Conservation (phyloP, 2,888 invertebrate genomes). For the Cecidostiba fungosa region DNA sequence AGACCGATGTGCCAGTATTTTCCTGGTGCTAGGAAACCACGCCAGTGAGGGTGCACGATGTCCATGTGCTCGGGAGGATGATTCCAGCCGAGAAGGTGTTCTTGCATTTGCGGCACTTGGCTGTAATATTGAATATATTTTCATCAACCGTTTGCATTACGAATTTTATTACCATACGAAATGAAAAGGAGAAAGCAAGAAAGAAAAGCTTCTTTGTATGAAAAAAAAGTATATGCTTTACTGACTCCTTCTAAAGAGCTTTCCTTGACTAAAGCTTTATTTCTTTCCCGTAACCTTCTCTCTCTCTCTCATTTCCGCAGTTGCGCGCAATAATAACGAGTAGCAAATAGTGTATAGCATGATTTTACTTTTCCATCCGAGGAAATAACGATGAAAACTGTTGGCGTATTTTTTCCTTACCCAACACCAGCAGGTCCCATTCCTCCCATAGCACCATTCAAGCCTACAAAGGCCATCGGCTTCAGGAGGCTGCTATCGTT, state of each 20-base stretch:
- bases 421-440: conserved; percentile 40
- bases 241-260: neutral
- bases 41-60: conserved; percentile 87
- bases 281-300: neutral
- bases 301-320: too few relatives aligned
- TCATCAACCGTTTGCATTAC: conserved; percentile 18
- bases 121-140: conserved; percentile 63
- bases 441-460: conserved; percentile 39
- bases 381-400: neutral
- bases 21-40: conserved; percentile 85
- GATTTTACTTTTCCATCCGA: neutral
- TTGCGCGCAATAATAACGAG: neutral
- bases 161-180: too few relatives aligned
- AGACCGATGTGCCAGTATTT: conserved; percentile 86
- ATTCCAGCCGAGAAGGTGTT: conserved; percentile 85
- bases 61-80: conserved; percentile 84
- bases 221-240: too few relatives aligned
- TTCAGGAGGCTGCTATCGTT: conserved; percentile 74
- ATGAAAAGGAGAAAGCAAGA: too few relatives aligned
- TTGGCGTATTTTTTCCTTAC: conserved; percentile 30
- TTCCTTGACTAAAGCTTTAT: neutral
- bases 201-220: too few relatives aligned
- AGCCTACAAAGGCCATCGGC: conserved; percentile 74
- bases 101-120: conserved; percentile 75
- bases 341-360: neutral